Percentiles rank a stretch among this genome's conserved stretches.
phyloP scores from a whole-genome alignment of 1,140 invertebrate genomes.

The Delia radicum region DNA sequence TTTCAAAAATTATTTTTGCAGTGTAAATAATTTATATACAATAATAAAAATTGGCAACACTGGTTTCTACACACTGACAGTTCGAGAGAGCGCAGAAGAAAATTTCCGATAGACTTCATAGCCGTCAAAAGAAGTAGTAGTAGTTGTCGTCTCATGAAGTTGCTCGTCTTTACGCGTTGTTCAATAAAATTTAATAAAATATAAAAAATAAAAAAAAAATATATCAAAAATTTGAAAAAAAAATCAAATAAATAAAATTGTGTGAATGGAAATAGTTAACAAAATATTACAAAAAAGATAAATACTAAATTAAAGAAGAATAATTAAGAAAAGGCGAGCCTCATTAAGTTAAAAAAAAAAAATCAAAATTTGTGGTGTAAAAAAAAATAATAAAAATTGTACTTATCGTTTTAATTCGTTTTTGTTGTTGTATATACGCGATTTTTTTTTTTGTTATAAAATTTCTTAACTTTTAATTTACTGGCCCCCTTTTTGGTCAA shows the following conservation, averaged over 20 bases:
- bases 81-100: constrained; percentile 18
- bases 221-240: neutral
- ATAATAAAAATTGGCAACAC: neutral
- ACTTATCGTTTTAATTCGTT: neutral
- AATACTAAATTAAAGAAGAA: neutral
- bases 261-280: neutral
- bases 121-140: constrained; percentile 24
- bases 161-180: constrained; percentile 15
- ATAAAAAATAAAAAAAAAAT: neutral
- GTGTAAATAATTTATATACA: neutral
- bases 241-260: neutral
- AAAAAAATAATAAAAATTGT: neutral
- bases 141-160: constrained; percentile 16
- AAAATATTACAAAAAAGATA: neutral
- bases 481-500: neutral
- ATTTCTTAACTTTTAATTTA: constrained; percentile 14
- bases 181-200: neutral
- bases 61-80: neutral
- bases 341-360: neutral
- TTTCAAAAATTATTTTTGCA: neutral
- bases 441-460: neutral
- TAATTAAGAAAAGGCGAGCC: neutral
- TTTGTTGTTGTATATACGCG: neutral
- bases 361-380: neutral
- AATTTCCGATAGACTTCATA: constrained; percentile 28